Conservation (phyloP, 2,797 vertebrate genomes). For the Cossypha polioptera region DNA sequence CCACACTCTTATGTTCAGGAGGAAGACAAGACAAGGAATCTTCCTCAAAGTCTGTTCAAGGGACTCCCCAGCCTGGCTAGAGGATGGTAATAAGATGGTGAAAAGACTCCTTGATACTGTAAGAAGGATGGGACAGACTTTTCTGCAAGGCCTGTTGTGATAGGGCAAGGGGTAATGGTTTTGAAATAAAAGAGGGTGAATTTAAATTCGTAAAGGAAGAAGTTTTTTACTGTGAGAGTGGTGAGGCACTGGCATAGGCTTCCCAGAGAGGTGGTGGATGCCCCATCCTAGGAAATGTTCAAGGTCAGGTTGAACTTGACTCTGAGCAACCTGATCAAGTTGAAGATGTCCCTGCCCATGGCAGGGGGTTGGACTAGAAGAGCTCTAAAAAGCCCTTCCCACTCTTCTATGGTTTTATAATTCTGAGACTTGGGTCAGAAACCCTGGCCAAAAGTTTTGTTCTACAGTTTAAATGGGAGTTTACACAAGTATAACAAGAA, state of each 20-base stretch:
- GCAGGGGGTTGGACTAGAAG: neutral
- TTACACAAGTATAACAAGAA: neutral
- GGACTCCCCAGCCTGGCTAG: neutral
- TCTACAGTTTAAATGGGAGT: neutral
- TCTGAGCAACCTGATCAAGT: neutral
- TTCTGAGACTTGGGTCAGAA: neutral
- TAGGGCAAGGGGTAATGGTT: neutral
- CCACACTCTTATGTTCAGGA: neutral
- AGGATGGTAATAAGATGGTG: neutral
- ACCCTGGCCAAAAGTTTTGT: neutral
- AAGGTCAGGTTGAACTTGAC: neutral
- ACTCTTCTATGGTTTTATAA: neutral
- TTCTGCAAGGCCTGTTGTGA: neutral
- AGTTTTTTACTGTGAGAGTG: neutral
- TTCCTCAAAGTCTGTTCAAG: neutral
- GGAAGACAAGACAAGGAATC: neutral
- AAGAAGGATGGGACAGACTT: neutral
- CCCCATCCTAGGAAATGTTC: neutral
- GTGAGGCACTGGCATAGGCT: neutral
- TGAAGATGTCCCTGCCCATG: neutral
- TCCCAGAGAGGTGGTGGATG: neutral
- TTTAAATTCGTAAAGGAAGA: neutral
- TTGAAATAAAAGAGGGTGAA: neutral
- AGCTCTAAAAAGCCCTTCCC: neutral
- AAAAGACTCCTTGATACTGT: neutral